phyloP scores from a whole-genome alignment of 2,113 vertebrate species.

The Centropus unirufus region DNA sequence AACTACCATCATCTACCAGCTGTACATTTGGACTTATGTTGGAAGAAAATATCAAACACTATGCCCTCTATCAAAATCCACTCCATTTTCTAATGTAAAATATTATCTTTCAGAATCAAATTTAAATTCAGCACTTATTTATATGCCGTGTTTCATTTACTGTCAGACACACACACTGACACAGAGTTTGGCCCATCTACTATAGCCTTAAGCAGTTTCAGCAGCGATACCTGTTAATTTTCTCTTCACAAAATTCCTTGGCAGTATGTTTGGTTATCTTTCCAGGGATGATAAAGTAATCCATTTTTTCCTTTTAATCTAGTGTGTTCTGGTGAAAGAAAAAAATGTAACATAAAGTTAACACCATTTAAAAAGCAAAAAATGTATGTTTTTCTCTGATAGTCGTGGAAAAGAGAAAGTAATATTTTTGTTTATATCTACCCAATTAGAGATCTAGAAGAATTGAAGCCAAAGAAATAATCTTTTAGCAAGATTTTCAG shows the following conservation, averaged over 20 bases:
- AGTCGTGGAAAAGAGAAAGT: neutral
- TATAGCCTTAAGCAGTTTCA: neutral
- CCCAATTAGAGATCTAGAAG: neutral
- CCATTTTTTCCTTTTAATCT: neutral
- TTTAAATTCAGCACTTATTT: neutral
- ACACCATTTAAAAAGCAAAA: neutral
- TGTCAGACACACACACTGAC: neutral
- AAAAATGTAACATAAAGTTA: neutral
- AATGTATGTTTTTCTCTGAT: neutral
- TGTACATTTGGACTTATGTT: neutral
- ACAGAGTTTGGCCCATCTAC: neutral
- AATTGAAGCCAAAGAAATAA: neutral
- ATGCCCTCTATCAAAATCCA: neutral
- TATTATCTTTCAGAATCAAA: neutral
- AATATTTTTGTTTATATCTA: accelerated
- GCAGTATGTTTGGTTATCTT: neutral
- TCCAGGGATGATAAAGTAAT: neutral
- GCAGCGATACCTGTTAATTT: neutral
- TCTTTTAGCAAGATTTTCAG: neutral
- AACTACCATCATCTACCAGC: neutral
- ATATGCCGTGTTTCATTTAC: neutral
- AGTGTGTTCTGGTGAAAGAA: neutral
- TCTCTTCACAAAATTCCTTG: neutral
- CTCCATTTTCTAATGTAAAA: neutral
- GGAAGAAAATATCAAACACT: neutral